phyloP scores from a whole-genome alignment of 37 sponge, comb jelly and placozoan species.

The Axinella damicornis region DNA sequence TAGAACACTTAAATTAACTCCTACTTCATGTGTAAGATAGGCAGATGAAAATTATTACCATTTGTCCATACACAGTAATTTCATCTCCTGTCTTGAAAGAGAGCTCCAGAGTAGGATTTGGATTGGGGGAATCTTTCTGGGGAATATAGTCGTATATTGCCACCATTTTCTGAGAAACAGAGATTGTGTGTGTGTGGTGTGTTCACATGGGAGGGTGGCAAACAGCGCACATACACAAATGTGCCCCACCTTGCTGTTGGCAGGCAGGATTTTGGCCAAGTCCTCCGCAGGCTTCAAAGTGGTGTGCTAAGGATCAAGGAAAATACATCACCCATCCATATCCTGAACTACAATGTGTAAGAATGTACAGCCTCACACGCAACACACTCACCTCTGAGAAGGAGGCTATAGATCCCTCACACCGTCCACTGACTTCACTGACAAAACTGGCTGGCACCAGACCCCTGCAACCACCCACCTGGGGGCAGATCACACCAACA shows the following conservation, averaged over 20 bases:
- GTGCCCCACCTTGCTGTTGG: too few relatives aligned
- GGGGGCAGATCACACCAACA: background rate
- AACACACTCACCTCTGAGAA: too few relatives aligned
- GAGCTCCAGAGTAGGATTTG: conserved; percentile 53
- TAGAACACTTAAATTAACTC: background rate
- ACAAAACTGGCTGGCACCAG: conserved; percentile 85
- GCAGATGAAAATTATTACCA: conserved; percentile 33
- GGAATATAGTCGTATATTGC: conserved; percentile 70
- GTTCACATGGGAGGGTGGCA: background rate
- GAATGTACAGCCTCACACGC: too few relatives aligned
- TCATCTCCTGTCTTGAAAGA: conserved; percentile 56
- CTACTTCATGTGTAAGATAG: background rate
- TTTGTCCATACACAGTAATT: conserved; percentile 64
- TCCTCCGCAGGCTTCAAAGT: too few relatives aligned
- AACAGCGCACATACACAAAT: too few relatives aligned
- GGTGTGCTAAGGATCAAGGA: too few relatives aligned
- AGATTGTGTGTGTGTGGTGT: too few relatives aligned
- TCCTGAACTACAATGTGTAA: background rate
- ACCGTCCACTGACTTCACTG: conserved; percentile 18
- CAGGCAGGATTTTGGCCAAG: too few relatives aligned
- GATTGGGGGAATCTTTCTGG: conserved; percentile 57
- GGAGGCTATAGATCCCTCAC: background rate
- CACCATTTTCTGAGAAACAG: conserved; percentile 45
- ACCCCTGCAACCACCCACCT: conserved; percentile 47
- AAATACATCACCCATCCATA: too few relatives aligned